Percentiles rank a stretch among this genome's conserved stretches.
phyloP scores from a whole-genome alignment of 2,113 vertebrate species.

The Rattus norvegicus region GRCr8 NC_086026.1:74207001-74207500 shows the following conservation, averaged over 20 bases:
- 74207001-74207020: background rate
- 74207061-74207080: background rate
- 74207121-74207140: background rate
- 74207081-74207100: background rate
- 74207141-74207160: background rate
- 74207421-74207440: constrained; percentile 42
- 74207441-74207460: constrained; percentile 59
- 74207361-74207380: constrained; percentile 23
- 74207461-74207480: constrained; percentile 61
- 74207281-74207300: background rate
- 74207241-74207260: background rate
- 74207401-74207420: constrained; percentile 50
- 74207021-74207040: background rate
- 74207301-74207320: constrained; percentile 8
- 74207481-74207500: background rate
- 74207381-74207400: constrained; percentile 35
- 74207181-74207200: background rate
- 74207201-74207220: background rate
- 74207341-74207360: background rate
- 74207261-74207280: background rate
- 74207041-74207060: background rate
- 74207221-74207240: background rate
- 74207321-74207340: constrained; percentile 14
- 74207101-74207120: background rate
- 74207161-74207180: background rate